Percentiles rank a stretch among this genome's conserved stretches.
Conservation (phyloP, 2,797 vertebrate species). For the Choloepus didactylus region DNA sequence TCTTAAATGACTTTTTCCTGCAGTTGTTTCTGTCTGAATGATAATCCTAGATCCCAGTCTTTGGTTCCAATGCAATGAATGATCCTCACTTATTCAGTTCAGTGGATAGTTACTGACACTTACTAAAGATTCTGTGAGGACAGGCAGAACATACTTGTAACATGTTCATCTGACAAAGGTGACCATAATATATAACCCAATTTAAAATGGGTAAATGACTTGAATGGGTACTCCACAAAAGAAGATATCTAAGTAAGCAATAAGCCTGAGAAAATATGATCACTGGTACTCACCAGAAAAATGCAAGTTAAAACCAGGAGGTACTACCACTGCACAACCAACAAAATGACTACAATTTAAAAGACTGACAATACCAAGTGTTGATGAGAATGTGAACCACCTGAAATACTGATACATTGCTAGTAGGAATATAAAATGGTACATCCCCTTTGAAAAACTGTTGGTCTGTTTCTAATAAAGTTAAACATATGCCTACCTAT, state of each 20-base stretch:
- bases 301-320: constrained; percentile 39
- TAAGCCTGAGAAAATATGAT: constrained; percentile 28
- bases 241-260: neutral
- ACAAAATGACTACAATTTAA: neutral
- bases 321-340: neutral
- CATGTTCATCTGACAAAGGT: neutral
- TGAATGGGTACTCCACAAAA: neutral
- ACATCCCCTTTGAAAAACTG: neutral
- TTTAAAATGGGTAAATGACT: constrained; percentile 26
- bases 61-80: neutral
- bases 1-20: constrained; percentile 41
- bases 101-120: neutral
- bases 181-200: neutral
- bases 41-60: constrained; percentile 41
- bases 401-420: neutral
- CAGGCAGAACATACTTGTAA: neutral
- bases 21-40: neutral
- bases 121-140: constrained; percentile 18
- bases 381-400: neutral
- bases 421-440: neutral
- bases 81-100: neutral
- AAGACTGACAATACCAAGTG: neutral
- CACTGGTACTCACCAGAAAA: constrained; percentile 28
- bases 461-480: neutral
- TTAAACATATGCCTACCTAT: neutral